phyloP scores from a whole-genome alignment of 2,113 vertebrate species.

The Otocyon megalotis region DNA sequence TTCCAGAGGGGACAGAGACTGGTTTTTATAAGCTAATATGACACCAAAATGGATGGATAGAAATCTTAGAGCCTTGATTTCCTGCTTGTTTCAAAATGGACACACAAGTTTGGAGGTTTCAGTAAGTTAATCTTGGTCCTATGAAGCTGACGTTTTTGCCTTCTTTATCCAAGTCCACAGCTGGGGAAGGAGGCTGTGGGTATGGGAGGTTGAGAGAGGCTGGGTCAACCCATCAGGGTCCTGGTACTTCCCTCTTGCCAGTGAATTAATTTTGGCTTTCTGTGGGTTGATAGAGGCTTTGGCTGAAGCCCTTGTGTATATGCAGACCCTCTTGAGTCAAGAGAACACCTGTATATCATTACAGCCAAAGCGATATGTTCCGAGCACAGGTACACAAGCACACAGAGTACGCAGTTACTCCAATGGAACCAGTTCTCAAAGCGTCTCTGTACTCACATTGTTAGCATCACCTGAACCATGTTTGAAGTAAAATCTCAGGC shows the following conservation, averaged over 20 bases:
- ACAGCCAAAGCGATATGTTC: not conserved
- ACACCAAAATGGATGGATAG: not conserved
- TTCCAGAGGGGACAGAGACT: not conserved
- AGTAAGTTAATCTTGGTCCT: not conserved
- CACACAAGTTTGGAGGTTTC: not conserved
- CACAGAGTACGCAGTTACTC: too few species aligned
- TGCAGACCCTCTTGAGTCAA: not conserved
- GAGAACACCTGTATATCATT: not conserved
- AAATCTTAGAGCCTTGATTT: not conserved
- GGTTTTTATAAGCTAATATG: not conserved
- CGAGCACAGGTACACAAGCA: not conserved
- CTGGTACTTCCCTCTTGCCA: not conserved
- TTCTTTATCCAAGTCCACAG: not conserved
- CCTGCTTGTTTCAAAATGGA: constrained; percentile 30
- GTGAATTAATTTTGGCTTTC: not conserved
- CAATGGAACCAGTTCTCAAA: not conserved
- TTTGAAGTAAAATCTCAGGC: not conserved
- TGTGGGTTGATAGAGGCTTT: not conserved
- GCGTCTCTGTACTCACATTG: not conserved
- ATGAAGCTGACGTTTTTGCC: not conserved
- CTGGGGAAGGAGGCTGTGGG: not conserved
- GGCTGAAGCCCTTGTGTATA: not conserved
- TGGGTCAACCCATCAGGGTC: not conserved
- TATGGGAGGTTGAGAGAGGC: not conserved
- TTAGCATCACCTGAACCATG: not conserved